A percentile compares a stretch with the other conserved stretches of the same genome.
phyloP scores from a whole-genome alignment of 2,113 vertebrate genomes.

The Prunella himalayana region DNA sequence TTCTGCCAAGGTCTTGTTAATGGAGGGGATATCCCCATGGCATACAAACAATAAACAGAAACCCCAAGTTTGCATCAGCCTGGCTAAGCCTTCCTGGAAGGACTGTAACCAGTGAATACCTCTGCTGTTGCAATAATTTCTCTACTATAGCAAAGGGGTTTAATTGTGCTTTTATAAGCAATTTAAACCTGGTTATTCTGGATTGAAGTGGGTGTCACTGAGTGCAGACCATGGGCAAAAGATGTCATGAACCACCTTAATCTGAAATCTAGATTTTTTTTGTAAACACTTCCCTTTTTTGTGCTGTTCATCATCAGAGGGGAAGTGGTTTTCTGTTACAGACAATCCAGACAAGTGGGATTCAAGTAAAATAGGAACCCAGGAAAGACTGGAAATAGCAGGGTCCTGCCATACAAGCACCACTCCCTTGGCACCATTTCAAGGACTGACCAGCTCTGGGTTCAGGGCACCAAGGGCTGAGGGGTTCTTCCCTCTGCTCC shows the following conservation, averaged over 20 bases:
- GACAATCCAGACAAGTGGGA: neutral
- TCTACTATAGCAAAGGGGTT: neutral
- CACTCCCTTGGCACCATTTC: neutral
- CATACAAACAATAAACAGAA: neutral
- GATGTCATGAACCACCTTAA: neutral
- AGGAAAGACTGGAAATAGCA: neutral
- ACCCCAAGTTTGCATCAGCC: neutral
- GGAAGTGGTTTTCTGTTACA: neutral
- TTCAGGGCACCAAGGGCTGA: neutral
- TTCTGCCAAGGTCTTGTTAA: neutral
- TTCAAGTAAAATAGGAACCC: neutral
- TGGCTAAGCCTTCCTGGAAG: neutral
- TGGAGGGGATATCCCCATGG: neutral
- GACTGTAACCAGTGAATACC: neutral
- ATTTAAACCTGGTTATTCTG: conserved; percentile 16
- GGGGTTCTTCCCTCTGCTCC: neutral
- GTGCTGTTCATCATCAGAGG: neutral
- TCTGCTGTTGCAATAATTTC: neutral
- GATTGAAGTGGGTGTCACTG: neutral
- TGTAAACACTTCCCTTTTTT: neutral
- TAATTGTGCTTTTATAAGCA: neutral
- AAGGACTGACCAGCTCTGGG: neutral
- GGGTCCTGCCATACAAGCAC: neutral
- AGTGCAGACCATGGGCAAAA: neutral
- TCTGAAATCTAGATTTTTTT: neutral